Conservation (phyloP, 2,888 invertebrate species). For the Drosophila koepferae region DNA sequence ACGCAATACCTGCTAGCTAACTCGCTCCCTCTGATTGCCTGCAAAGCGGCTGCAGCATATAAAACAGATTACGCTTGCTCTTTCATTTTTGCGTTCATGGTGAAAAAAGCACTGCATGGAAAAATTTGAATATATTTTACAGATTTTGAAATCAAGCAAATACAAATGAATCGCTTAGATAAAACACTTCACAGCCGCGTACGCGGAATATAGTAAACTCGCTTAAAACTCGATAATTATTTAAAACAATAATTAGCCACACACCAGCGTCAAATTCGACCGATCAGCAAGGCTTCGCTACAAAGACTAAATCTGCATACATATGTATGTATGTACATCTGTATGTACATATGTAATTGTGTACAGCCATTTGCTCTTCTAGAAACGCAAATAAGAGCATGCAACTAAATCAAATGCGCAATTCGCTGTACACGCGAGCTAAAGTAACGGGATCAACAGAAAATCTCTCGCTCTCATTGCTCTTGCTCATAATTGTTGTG, state of each 20-base stretch:
- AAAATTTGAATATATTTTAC: not conserved
- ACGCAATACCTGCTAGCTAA: not conserved
- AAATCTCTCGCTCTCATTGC: too few species aligned
- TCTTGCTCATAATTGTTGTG: not conserved
- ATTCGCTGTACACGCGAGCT: not conserved
- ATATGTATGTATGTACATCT: too few species aligned
- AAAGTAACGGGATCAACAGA: slow-evolving; percentile 6
- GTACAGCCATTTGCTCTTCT: not conserved
- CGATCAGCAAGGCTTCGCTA: not conserved
- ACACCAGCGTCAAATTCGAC: not conserved
- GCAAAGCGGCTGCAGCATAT: not conserved
- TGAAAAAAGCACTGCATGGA: not conserved
- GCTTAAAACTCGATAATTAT: too few species aligned
- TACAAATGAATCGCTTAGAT: not conserved
- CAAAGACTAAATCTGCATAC: slow-evolving; percentile 4
- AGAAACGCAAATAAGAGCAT: not conserved
- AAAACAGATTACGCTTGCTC: not conserved
- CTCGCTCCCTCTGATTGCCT: not conserved
- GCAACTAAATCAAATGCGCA: not conserved
- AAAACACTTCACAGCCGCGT: not conserved
- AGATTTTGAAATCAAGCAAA: not conserved
- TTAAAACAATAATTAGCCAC: not conserved
- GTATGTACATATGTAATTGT: not conserved
- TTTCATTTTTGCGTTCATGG: not conserved
- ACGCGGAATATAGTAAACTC: not conserved